Conservation (phyloP, 2,113 vertebrate species). For the Phodopus roborovskii region DNA sequence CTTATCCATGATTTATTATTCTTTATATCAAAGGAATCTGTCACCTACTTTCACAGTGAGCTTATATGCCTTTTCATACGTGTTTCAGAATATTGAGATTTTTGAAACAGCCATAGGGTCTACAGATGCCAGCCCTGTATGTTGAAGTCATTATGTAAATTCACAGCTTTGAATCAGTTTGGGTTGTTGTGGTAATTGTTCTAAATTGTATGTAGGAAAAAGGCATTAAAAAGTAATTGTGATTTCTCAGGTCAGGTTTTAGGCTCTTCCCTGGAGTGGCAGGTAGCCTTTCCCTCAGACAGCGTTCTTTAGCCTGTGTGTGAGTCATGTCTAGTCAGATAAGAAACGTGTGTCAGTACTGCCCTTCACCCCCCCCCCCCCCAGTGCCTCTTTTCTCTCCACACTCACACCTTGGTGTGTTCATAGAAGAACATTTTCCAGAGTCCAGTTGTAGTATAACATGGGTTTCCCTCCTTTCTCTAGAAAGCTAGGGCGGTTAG, state of each 20-base stretch:
- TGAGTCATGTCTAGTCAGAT: background rate
- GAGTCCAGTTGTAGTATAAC: background rate
- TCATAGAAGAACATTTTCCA: background rate
- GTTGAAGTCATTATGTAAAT: conserved; percentile 29
- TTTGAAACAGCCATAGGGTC: conserved; percentile 31
- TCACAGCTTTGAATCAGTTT: conserved; percentile 20
- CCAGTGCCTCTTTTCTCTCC: background rate
- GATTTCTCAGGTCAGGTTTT: background rate
- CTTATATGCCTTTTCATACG: conserved; percentile 84
- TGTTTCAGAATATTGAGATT: conserved; percentile 76
- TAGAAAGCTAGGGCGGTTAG: background rate
- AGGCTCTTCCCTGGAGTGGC: background rate
- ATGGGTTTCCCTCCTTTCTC: background rate
- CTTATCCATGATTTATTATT: conserved; percentile 72
- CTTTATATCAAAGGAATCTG: conserved; percentile 28
- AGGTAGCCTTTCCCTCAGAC: background rate
- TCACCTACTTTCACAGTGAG: conserved; percentile 77
- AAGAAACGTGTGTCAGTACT: too few species aligned
- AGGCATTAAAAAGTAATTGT: background rate
- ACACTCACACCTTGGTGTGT: background rate
- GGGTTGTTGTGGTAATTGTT: background rate
- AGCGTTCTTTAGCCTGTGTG: background rate
- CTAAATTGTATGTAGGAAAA: background rate
- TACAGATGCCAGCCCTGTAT: conserved; percentile 1
- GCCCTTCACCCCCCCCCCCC: too few species aligned